Percentiles rank a stretch among this genome's conserved stretches.
Conservation (phyloP, 53 echinoderm and acorn worm genomes). For the Echinometra lucunter region DNA sequence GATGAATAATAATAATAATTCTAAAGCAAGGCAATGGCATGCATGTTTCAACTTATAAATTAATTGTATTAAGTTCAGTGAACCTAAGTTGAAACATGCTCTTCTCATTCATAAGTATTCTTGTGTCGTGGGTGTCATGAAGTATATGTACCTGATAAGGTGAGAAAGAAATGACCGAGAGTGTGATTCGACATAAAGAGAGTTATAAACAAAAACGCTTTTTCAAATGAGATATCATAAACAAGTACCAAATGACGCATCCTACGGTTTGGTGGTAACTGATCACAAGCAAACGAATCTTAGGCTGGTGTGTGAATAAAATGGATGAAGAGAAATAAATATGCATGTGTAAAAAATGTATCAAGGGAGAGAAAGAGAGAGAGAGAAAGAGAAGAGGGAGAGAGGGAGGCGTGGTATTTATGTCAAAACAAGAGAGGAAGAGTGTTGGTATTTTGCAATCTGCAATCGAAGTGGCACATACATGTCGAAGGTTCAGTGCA, state of each 20-base stretch:
- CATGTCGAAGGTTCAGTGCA: too few relatives aligned
- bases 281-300: background rate
- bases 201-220: background rate
- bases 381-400: background rate
- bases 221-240: background rate
- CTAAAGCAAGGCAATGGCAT: background rate
- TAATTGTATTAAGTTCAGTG: too few relatives aligned
- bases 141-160: background rate
- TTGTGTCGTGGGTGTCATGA: background rate
- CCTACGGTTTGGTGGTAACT: background rate
- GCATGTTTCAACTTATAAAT: background rate
- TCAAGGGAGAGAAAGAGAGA: background rate
- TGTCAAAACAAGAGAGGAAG: background rate
- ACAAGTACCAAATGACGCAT: too few relatives aligned
- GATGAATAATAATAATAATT: too few relatives aligned
- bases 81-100: too few relatives aligned
- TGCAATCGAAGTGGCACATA: too few relatives aligned
- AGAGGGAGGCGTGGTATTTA: background rate
- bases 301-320: background rate
- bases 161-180: background rate
- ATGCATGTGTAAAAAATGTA: too few relatives aligned
- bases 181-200: background rate
- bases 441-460: background rate
- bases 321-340: background rate
- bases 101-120: background rate